Percentiles rank a stretch among this genome's conserved stretches.
phyloP scores from a whole-genome alignment of 2,797 vertebrate genomes.

The Ambastaia sidthimunki region DNA sequence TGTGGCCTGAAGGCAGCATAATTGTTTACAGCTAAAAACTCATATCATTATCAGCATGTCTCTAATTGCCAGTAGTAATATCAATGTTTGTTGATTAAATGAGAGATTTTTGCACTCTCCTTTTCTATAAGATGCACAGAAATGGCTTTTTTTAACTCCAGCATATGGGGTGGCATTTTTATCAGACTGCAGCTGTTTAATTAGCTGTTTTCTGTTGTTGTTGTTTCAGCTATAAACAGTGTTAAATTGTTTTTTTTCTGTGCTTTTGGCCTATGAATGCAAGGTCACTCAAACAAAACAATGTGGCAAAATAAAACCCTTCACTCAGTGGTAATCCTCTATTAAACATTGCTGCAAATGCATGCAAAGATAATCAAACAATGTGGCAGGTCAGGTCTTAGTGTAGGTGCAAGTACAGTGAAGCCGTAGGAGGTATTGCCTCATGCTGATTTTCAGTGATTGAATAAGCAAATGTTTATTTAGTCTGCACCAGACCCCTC shows the following conservation, averaged over 20 bases:
- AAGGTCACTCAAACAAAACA: constrained; percentile 41
- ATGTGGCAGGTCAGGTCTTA: constrained; percentile 9
- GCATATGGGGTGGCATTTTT: constrained; percentile 84
- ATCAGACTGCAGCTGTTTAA: constrained; percentile 82
- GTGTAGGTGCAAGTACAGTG: constrained; percentile 35
- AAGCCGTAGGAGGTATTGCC: constrained; percentile 56
- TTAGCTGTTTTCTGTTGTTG: constrained; percentile 75
- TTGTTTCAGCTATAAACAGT: constrained; percentile 52
- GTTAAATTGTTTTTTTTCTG: constrained; percentile 28
- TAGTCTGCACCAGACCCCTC: constrained; percentile 65
- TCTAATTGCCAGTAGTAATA: constrained; percentile 99
- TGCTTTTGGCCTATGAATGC: constrained; percentile 25
- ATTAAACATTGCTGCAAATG: constrained; percentile 19
- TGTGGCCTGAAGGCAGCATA: constrained; percentile 95
- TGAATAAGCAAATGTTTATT: constrained; percentile 78
- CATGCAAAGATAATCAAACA: constrained; percentile 37
- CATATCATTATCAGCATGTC: constrained; percentile 99
- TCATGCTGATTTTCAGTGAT: constrained; percentile 70
- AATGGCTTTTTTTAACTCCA: constrained; percentile 87
- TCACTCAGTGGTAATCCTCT: neutral
- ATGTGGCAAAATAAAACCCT: neutral
- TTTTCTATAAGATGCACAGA: constrained; percentile 84
- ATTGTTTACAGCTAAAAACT: constrained; percentile 99
- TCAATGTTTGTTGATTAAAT: constrained; percentile 99
- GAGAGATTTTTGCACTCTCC: constrained; percentile 68